Base-by-base conservation (phyloP, 2,113 vertebrate genomes). In the Seriola aureovittata region DNA sequence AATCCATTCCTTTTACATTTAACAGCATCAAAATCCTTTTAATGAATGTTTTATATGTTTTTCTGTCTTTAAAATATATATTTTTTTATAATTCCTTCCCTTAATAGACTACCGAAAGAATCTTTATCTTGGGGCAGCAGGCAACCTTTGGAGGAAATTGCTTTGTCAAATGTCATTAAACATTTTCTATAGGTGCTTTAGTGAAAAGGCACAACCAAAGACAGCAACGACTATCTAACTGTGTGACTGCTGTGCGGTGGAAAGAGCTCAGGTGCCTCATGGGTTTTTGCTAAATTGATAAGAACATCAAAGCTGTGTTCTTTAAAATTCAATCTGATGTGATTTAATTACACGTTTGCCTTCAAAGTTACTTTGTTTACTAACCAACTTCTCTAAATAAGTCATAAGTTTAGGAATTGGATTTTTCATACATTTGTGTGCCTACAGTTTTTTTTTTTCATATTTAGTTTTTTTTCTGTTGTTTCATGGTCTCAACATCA, bases 261-360 rank as follows among this genome's bases (percentile, higher is more conserved):
- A 78, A 73, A 84, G 48, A 85, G 60, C 84, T 46, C 65, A 82
- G 69, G 62, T 84, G 75, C 70, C 73, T 84, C 79, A 78, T 74
- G 79, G 74, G 80, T 65, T 80, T 86, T 75, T 69, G 38, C 50
- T 68, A 69, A 74, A 34, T 72, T 80, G 80, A 89, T 85, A 42
- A 42, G 40, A 42, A 42, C 80, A 84, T 90, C 77, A 87, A 89
- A 82, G 80, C 4, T 4, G 0, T 19, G 5, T 67, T 78, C 64
- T 80, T 90, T 88, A 82, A 84, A 91, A 88, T 82, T 86, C 40
- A 67, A 75, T 78, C 57, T 59, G 66, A 85, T 70, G 60, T 62
- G 60, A 75, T 80, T 87, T 73, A 79, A 88, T 83, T 62, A 59
- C 59, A 88, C 17, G 16, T 82, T 80, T 88, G 21, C 29, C 80